Conservation (phyloP, 2,888 invertebrate species). For the Cheilosia vulpina region DNA sequence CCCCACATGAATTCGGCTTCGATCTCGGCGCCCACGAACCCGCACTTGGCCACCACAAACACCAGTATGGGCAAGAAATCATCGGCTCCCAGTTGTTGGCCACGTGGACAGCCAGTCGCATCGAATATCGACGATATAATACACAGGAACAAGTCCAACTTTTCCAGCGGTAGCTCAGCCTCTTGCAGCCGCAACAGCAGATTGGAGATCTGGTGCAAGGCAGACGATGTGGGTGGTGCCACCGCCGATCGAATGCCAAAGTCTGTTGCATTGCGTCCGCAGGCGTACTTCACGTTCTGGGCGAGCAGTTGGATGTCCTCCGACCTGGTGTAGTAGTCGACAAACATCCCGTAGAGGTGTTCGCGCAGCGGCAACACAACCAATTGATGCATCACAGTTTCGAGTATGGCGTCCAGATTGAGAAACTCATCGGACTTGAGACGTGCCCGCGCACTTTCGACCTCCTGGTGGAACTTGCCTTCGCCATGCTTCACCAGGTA, state of each 20-base stretch:
- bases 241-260: conserved; percentile 86
- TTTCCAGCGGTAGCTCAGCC: conserved; percentile 96
- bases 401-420: conserved; percentile 97
- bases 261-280: conserved; percentile 80
- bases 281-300: conserved; percentile 83
- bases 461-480: conserved; percentile 94
- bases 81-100: conserved; percentile 89
- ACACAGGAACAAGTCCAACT: conserved; percentile 94
- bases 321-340: conserved; percentile 92
- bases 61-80: conserved; percentile 96
- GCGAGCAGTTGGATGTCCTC: conserved; percentile 89
- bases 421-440: conserved; percentile 95
- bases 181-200: conserved; percentile 93
- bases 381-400: conserved; percentile 96
- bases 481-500: conserved; percentile 98
- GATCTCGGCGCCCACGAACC: conserved; percentile 95
- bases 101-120: conserved; percentile 84
- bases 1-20: conserved; percentile 99
- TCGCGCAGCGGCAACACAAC: conserved; percentile 94
- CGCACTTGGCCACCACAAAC: conserved; percentile 95
- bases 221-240: conserved; percentile 89
- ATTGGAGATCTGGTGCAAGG: conserved; percentile 90
- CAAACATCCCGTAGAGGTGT: conserved; percentile 92
- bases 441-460: conserved; percentile 87
- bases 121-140: conserved; percentile 95